phyloP scores from a whole-genome alignment of 2,113 vertebrate genomes.

The Tretioscincus oriximinensis region DNA sequence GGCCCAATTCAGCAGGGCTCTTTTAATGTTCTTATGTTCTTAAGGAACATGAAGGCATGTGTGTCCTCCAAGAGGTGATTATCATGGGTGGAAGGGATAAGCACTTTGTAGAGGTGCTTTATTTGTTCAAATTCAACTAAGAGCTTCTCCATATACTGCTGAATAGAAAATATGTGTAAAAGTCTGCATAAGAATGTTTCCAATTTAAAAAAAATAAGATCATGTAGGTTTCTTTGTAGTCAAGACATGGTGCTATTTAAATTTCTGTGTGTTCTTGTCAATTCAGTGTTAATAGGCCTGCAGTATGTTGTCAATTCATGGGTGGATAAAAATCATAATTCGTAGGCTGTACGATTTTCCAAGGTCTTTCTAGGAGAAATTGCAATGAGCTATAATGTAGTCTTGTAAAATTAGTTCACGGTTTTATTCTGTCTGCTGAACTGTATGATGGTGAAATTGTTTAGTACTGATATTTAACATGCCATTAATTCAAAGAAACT shows the following conservation, averaged over 20 bases:
- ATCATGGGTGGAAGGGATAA: background rate
- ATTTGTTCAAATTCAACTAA: background rate
- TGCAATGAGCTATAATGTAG: background rate
- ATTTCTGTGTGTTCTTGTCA: background rate
- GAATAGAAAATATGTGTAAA: constrained; percentile 7
- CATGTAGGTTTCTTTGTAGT: no score
- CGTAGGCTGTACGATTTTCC: background rate
- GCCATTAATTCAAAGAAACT: background rate
- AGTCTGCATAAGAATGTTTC: background rate
- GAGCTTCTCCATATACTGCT: background rate
- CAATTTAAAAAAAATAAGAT: constrained; percentile 6
- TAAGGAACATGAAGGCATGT: no score
- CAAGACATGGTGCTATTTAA: background rate
- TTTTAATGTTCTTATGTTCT: no score
- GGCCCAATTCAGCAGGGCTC: no score
- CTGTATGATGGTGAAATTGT: background rate
- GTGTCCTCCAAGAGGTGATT: background rate
- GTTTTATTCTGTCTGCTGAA: background rate
- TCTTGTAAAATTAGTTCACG: background rate
- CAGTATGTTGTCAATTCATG: background rate
- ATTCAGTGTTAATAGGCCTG: background rate
- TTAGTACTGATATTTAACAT: constrained; percentile 5
- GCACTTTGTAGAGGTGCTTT: background rate
- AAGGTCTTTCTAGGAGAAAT: background rate
- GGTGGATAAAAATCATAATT: background rate